Base-by-base conservation (phyloP, 2,888 invertebrate species). In the Sphinx pinastri region DNA sequence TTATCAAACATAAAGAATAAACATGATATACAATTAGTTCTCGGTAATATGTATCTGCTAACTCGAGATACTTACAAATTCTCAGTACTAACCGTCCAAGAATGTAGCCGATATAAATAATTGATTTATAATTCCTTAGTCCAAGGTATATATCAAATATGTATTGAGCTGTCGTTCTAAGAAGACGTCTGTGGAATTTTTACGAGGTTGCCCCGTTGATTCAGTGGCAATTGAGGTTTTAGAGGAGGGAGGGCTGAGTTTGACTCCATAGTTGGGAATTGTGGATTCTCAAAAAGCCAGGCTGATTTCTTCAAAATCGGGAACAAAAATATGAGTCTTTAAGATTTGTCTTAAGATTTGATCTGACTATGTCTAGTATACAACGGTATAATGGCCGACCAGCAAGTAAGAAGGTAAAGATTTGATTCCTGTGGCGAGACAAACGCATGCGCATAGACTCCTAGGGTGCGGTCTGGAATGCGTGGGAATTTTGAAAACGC, bases 1-100 rank as follows among this genome's bases (percentile, higher is more conserved):
- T 63, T 63, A 63, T 49, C 63, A 63, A 16, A 47, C 19, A 45
- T 49, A 49, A 47, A 49, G 63, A 49, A 63, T 60, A 60, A 69
- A 69, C 54, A 63, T 60, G 14, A 54, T 51, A 63, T 69, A 60
- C 69, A 69, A 69, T 63, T 63, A 52, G 52, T 69, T 69, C 69
- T 52, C 45, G 25, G 69, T 63, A 69, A 14, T n/a, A 68, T 38
- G 19, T 54, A 63, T 49, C 63, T 63, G 63, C 19, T 49, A 49
- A 63, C 19, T 49, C 47, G 47, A 60, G 45, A 45, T 63, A 63
- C 63, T 63, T 63, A 63, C 19, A 13, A 63, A 63, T 63, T 63
- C 63, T 13, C 12, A 16, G 47, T 63, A 49, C 47, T 13, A 49
- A 19, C 60, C 63, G 19, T n/a, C 49, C 63, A 63, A 63, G 63